These are phyloP conservation scores for Liodrosophila aerea DNA, from an alignment of 2,888 invertebrate species.

Conservation along the genomic window DNA sequence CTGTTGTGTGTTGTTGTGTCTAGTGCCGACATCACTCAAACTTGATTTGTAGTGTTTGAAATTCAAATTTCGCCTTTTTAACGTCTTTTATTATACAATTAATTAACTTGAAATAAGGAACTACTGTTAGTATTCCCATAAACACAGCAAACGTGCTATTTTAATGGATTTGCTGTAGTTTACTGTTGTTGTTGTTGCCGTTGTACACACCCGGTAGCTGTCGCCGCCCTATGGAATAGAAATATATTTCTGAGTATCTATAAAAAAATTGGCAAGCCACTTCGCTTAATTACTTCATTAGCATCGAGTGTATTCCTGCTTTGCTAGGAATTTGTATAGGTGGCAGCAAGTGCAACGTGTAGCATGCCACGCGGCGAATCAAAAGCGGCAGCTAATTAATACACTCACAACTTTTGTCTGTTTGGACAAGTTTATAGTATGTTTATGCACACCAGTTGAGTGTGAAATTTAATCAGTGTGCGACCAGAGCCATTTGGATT, in stretches of 20 bases:
- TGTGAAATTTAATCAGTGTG: constrained; percentile 76
- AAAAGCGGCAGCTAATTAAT: constrained; percentile 56
- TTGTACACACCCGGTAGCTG: neutral
- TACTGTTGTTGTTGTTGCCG: constrained; percentile 18
- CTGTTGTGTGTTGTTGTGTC: too few relatives aligned
- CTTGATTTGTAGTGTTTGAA: constrained; percentile 58
- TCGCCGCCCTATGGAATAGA: too few relatives aligned
- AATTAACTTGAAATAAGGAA: constrained; percentile 56
- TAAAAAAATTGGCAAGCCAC: neutral
- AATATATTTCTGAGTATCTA: neutral
- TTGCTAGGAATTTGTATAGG: too few relatives aligned
- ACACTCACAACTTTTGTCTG: constrained; percentile 40
- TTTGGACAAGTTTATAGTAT: constrained; percentile 48
- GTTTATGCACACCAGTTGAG: constrained; percentile 33
- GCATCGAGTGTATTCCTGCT: constrained; percentile 29
- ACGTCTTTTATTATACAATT: constrained; percentile 45
- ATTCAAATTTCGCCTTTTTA: constrained; percentile 46
- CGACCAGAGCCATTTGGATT: constrained; percentile 51
- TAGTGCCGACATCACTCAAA: too few relatives aligned
- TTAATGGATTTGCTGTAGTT: constrained; percentile 38
- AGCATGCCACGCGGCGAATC: constrained; percentile 54
- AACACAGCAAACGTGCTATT: constrained; percentile 60
- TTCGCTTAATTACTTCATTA: constrained; percentile 64
- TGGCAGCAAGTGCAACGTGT: constrained; percentile 4
- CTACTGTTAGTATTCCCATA: constrained; percentile 59